phyloP scores from a whole-genome alignment of 2,113 vertebrate genomes.

The Donacobius atricapilla region DNA sequence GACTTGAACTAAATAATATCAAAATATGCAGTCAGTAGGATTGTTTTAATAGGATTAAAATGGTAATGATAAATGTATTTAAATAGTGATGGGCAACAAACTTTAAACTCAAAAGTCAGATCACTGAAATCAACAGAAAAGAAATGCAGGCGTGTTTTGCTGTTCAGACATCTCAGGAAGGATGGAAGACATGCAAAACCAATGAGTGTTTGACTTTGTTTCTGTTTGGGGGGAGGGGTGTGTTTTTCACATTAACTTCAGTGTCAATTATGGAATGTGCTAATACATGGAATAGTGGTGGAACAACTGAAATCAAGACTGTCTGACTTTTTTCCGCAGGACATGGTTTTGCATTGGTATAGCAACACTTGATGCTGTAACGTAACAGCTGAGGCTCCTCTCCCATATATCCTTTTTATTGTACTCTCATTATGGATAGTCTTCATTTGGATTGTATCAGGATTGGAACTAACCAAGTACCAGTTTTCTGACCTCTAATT shows the following conservation, averaged over 20 bases:
- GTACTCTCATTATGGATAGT: neutral
- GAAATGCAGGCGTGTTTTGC: fast-evolving
- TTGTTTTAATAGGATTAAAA: neutral
- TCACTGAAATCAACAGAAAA: neutral
- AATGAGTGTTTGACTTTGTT: neutral
- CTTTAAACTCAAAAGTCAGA: neutral
- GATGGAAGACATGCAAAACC: neutral
- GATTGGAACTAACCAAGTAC: neutral
- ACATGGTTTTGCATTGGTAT: neutral
- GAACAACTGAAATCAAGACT: neutral
- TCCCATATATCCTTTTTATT: neutral
- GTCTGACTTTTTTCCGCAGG: neutral
- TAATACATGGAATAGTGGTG: neutral
- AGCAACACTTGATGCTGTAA: neutral
- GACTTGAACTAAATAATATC: neutral
- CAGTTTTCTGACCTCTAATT: neutral
- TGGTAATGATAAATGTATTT: neutral
- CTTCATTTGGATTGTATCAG: neutral
- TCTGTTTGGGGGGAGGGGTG: fast-evolving
- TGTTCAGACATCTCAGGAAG: neutral
- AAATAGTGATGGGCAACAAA: neutral
- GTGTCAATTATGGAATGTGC: neutral
- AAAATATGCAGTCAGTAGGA: neutral
- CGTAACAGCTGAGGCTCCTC: fast-evolving
- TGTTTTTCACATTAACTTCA: neutral